These are phyloP conservation scores for Huso huso DNA, from an alignment of 2,797 vertebrate species.

Conservation along the genomic window DNA sequence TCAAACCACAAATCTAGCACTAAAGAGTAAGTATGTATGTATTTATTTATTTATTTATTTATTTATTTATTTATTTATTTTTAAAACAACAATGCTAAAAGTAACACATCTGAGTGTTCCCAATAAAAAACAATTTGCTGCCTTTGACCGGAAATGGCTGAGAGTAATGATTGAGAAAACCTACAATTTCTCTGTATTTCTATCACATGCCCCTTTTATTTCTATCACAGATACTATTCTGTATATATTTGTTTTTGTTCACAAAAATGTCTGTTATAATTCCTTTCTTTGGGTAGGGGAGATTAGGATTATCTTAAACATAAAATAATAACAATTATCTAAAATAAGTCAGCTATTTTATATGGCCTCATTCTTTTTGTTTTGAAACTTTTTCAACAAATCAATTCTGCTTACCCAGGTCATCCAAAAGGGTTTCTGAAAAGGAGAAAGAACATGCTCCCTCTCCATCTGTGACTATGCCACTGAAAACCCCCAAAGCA, in stretches of 20 bases:
- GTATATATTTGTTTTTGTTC: no score
- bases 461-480: constrained; percentile 75
- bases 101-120: neutral
- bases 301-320: no score
- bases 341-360: no score
- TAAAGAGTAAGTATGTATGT: constrained; percentile 79
- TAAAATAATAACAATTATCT: no score
- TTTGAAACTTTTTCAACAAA: no score
- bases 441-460: constrained; percentile 90
- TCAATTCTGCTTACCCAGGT: constrained; percentile 39
- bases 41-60: no score
- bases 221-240: no score
- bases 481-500: constrained; percentile 77
- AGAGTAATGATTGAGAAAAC: no score
- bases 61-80: neutral
- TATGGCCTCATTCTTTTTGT: no score
- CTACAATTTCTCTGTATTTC: neutral
- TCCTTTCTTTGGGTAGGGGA: no score
- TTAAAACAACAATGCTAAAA: constrained; percentile 9
- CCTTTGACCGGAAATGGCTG: no score
- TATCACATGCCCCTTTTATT: neutral
- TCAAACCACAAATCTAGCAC: constrained; percentile 81
- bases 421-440: constrained; percentile 73
- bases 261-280: no score
- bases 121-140: neutral